These are phyloP conservation scores for Sander vitreus DNA, from an alignment of 2,113 vertebrate species.

Conservation along the genomic window DNA sequence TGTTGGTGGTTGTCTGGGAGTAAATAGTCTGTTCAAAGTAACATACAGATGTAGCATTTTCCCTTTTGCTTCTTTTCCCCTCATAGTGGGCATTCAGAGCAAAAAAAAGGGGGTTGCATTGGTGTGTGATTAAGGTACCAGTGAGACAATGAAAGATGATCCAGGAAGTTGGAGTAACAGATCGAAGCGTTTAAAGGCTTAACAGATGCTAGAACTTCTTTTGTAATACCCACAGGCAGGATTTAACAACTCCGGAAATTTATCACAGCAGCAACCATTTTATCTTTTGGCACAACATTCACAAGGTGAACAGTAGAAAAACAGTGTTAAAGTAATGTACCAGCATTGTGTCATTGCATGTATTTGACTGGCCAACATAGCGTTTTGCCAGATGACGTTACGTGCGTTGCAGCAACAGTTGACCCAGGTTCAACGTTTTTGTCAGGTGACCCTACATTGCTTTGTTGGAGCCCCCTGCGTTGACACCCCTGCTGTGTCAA, in stretches of 20 bases:
- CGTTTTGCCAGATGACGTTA: background rate
- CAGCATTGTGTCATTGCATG: background rate
- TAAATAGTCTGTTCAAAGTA: background rate
- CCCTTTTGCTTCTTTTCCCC: background rate
- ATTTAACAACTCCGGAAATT: background rate
- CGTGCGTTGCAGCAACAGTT: background rate
- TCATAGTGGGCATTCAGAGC: background rate
- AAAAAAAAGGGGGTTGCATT: background rate
- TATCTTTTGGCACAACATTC: background rate
- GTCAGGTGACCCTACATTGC: background rate
- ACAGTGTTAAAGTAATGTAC: background rate
- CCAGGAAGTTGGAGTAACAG: background rate
- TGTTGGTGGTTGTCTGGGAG: background rate
- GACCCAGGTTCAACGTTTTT: background rate
- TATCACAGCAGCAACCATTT: background rate
- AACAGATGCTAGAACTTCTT: background rate
- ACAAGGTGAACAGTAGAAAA: background rate
- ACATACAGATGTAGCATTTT: constrained; percentile 3
- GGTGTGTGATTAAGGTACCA: background rate
- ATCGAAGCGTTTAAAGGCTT: background rate
- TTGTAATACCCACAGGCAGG: background rate
- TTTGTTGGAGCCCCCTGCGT: background rate
- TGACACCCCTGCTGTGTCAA: background rate
- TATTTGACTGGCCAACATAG: background rate
- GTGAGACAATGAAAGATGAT: background rate